Evolutionary conservation across 2,888 invertebrate genomes (phyloP).

Genomic region (Acanthosepion pharaonis): DNA sequence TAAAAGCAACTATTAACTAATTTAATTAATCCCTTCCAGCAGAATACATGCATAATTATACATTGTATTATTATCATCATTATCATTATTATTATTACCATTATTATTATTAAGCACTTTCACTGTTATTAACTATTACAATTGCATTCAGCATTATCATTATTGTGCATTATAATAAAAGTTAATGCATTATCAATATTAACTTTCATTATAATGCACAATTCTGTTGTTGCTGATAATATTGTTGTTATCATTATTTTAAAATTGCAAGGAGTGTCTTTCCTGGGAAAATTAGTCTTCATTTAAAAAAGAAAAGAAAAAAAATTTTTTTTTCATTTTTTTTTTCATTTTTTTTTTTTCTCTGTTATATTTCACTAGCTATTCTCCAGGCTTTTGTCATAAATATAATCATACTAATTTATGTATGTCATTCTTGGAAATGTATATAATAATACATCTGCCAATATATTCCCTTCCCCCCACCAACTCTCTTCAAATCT

Average conservation of each 20-base stretch:
- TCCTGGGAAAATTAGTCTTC: not conserved
- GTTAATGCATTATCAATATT: not conserved
- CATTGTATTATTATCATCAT: not conserved
- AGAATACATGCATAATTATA: not conserved
- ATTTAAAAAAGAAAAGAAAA: not conserved
- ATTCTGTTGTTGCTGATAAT: not conserved
- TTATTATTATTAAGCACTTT: too few species aligned
- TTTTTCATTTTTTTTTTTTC: not conserved
- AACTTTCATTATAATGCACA: not conserved
- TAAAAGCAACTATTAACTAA: too few species aligned
- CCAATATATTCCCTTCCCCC: not conserved
- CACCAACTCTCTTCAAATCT: not conserved
- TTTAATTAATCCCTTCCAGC: too few species aligned
- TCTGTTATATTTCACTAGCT: not conserved
- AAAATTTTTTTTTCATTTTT: not conserved
- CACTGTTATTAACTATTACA: too few species aligned
- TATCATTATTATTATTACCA: too few species aligned
- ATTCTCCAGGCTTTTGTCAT: conserved; percentile 1
- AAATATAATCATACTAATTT: not conserved
- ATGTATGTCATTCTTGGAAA: not conserved
- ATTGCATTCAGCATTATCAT: too few species aligned
- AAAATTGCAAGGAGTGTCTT: not conserved
- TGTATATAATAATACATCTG: not conserved
- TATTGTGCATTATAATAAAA: not conserved
- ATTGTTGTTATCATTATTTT: not conserved